Evolutionary conservation across 64 coral and sea anemone genomes (phyloP), one percentile per base, ranked within the genome.

Genomic region (Actinia tenebrosa): DNA sequence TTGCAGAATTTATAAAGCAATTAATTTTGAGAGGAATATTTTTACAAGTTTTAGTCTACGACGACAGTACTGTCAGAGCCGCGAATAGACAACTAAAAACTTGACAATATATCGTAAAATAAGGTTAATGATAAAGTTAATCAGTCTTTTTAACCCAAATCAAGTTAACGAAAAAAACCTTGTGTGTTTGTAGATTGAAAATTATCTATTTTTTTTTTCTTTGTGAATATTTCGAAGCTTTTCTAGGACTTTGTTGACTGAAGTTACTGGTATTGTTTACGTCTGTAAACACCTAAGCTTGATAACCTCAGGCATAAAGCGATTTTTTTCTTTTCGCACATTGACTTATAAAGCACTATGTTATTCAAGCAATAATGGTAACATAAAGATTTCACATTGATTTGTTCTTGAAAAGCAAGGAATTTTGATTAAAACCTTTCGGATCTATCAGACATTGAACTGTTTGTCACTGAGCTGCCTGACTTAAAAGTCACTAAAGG

Each of bases 271-370:
- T 66, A n/a, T 66, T 66, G 63, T 66, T 66, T 66, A 66, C 63
- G 15, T 25, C n/a, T 66, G 63, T 23, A 59, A 20, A 64, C 16
- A 55, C 11, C 0, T 37, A 37, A 37, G 30, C 30, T 37, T 37
- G 30, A 37, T 37, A 37, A n/a, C 63, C n/a, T 5, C 63, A 66
- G n/a, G 2, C 63, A 66, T 20, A 23, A 19, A 98, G 96, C 37
- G 7, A 66, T n/a, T 8, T 66, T 3, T 66, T 66, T 66, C 56
- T 58, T 58, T 7, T 58, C 56, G 56, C 15, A 58, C 10, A 58
- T 16, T 58, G 56, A 13, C 56, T 23, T 22, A 66, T 3, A 66
- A n/a, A 20, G 20, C 47, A 50, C 47, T 50, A 89, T 94, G 47
- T 50, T 50, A 50, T 50, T 66, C n/a, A 66, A 66, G n/a, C n/a